Base-by-base conservation (phyloP, 2,113 vertebrate genomes). In the Otis tarda region DNA sequence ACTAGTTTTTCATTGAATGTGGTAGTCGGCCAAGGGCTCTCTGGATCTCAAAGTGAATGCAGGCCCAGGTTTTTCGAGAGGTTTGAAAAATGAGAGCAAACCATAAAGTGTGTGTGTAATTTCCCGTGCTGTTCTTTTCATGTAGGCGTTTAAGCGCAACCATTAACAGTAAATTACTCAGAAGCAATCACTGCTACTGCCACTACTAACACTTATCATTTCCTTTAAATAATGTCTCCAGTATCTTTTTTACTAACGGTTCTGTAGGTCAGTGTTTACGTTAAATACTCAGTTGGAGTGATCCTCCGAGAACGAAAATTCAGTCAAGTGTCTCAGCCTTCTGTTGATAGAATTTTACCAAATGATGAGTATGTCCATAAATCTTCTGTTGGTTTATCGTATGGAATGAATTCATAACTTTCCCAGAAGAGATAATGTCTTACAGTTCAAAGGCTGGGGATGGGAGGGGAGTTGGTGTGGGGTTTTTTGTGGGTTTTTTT, bases 381-480 rank as follows among this genome's bases (percentile, higher is more conserved):
- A 96, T 97, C 93, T 96, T 83, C 12, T 4, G 35, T 52, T 89
- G 61, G 60, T 86, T 92, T 94, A 78, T 74, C 75, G 45, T 63
- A 49, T 84, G 74, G 82, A 91, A 89, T 87, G 87, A 82, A 92
- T 94, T 87, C 35, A 79, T 94, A 95, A 93, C 74, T 95, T 97
- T 98, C 68, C 84, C 59, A 27, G 49, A 83, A 93, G 82, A 96
- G 95, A 97, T 98, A 97, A 96, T 17, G 86, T 83, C 73, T 93
- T 90, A 41, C 52, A 94, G 89, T 98, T 98, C 96, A 98, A 96
- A 98, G 95, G 91, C 90, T 93, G 95, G 75, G 43, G 43, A 24
- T 78, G 17, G 81, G n/a, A 53, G 35, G 8, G 52, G 33, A 8
- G 30, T 41, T 31, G 67, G 30, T 8, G 30, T 13, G 14, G 30